phyloP scores from a whole-genome alignment of 2,888 invertebrate species.

The Crossocerus cetratus region DNA sequence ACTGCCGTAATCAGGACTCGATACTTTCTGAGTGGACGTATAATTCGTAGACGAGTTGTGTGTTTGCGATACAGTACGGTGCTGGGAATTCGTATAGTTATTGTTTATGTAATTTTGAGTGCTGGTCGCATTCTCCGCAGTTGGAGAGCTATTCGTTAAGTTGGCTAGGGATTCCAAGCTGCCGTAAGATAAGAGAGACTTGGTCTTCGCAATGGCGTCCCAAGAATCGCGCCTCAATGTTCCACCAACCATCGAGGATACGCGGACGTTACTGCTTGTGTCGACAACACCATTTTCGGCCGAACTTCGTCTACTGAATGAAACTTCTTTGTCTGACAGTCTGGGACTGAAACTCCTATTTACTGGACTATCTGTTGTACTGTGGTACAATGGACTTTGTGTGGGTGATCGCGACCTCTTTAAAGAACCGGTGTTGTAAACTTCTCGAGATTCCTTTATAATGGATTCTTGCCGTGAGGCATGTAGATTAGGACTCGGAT shows the following conservation, averaged over 20 bases:
- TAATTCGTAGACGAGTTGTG: slow-evolving; percentile 65
- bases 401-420: slow-evolving; percentile 68
- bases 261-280: slow-evolving; percentile 76
- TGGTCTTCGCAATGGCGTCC: slow-evolving; percentile 90
- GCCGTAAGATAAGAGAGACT: slow-evolving; percentile 84
- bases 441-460: slow-evolving; percentile 70
- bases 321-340: slow-evolving; percentile 60
- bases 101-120: slow-evolving; percentile 56
- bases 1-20: slow-evolving; percentile 61
- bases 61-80: slow-evolving; percentile 60
- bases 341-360: slow-evolving; percentile 70
- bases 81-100: slow-evolving; percentile 61
- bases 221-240: slow-evolving; percentile 85
- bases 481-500: slow-evolving; percentile 56
- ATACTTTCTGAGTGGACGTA: slow-evolving; percentile 57
- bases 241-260: slow-evolving; percentile 80
- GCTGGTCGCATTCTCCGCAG: slow-evolving; percentile 76
- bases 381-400: slow-evolving; percentile 64
- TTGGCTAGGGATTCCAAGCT: slow-evolving; percentile 86
- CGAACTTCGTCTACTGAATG: slow-evolving; percentile 58
- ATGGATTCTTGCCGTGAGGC: slow-evolving; percentile 41
- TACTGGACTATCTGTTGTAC: slow-evolving; percentile 65
- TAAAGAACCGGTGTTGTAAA: slow-evolving; percentile 55
- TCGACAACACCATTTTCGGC: slow-evolving; percentile 70
- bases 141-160: slow-evolving; percentile 81